These are phyloP conservation scores for Polia nebulosa DNA, from an alignment of 2,888 invertebrate species.

Conservation along the genomic window DNA sequence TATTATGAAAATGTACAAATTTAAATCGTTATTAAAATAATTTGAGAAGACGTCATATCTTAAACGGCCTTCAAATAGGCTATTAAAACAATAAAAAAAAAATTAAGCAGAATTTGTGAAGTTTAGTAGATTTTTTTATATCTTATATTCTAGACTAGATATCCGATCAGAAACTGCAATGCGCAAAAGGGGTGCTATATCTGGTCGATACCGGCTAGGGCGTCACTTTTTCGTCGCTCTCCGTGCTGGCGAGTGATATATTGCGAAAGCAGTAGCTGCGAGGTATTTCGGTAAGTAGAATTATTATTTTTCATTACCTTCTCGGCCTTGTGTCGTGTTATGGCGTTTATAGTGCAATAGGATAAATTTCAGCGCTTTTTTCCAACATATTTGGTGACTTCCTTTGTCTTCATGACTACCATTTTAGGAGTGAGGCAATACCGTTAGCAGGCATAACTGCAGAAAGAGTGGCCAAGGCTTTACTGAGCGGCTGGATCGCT, in stretches of 20 bases:
- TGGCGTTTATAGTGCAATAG: neutral
- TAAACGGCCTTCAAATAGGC: neutral
- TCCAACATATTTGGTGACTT: too few species aligned
- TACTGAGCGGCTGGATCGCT: too few species aligned
- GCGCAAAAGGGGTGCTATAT: neutral
- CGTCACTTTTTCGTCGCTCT: neutral
- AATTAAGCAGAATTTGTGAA: neutral
- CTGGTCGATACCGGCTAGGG: conserved; percentile 5
- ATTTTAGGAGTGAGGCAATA: too few species aligned
- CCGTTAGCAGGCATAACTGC: too few species aligned
- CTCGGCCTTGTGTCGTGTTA: too few species aligned
- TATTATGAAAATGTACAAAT: neutral
- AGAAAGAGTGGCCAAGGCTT: too few species aligned
- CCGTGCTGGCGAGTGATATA: neutral
- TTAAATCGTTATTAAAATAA: neutral
- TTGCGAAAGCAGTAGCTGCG: neutral
- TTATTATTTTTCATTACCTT: neutral
- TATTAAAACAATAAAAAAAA: neutral
- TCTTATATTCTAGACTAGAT: too few species aligned
- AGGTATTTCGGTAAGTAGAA: neutral
- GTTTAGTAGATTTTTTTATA: neutral
- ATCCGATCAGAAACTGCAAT: neutral
- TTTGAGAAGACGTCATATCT: neutral
- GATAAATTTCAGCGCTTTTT: neutral
- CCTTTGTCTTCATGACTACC: too few species aligned